phyloP scores from a whole-genome alignment of 2,113 vertebrate genomes.

The Microcebus murinus region DNA sequence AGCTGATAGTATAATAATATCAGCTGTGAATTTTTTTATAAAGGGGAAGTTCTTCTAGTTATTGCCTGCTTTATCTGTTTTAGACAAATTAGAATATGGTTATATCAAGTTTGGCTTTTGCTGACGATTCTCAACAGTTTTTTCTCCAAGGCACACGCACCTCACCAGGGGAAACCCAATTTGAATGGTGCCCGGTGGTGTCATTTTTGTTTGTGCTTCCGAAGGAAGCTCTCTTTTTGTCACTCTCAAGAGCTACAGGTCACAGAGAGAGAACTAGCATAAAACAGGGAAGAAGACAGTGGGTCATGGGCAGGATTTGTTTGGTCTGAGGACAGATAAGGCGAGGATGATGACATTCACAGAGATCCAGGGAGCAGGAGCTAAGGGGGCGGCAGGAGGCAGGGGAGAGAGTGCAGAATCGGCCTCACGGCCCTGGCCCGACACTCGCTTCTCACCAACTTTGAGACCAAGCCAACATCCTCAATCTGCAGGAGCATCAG shows the following conservation, averaged over 20 bases:
- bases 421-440: fast-evolving
- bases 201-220: neutral
- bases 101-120: neutral
- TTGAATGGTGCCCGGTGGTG: neutral
- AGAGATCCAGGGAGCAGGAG: neutral
- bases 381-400: neutral
- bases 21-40: neutral
- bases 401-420: neutral
- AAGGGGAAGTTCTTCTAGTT: neutral
- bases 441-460: neutral
- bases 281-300: neutral
- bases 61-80: neutral
- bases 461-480: neutral
- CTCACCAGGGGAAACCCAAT: neutral
- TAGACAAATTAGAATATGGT: neutral
- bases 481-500: neutral
- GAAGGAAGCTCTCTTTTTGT: neutral
- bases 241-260: neutral
- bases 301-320: neutral
- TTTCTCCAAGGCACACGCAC: neutral
- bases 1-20: neutral
- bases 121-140: neutral
- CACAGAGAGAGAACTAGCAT: neutral
- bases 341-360: no score
- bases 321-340: neutral